Evolutionary conservation across 2,888 invertebrate genomes (phyloP).

Genomic region (Lymantria monacha): DNA sequence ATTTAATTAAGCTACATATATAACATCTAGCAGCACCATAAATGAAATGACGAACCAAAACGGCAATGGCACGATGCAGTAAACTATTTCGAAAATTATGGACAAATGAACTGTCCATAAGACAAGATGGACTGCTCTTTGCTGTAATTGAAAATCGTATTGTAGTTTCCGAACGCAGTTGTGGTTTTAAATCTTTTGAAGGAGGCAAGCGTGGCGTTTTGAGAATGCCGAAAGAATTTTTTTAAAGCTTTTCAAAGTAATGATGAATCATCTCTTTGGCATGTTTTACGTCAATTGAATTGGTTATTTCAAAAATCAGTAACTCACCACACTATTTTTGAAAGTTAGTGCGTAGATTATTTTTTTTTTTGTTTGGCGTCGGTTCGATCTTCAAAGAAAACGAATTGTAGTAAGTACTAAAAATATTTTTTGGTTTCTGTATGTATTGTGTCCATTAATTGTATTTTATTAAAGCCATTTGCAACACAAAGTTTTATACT

Average conservation of each 20-base stretch:
- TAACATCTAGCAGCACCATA: no score
- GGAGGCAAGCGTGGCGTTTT: not conserved
- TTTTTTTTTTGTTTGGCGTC: no score
- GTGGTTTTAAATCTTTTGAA: conserved; percentile 17
- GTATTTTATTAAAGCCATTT: no score
- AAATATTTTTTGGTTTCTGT: no score
- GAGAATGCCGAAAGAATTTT: not conserved
- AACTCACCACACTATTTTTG: no score
- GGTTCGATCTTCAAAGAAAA: no score
- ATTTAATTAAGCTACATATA: no score
- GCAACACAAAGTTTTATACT: no score
- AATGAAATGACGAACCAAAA: conserved; percentile 1
- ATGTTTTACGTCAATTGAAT: not conserved
- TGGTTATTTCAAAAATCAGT: no score
- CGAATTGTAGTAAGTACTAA: no score
- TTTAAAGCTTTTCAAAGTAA: not conserved
- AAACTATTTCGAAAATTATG: conserved; percentile 22
- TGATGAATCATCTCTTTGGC: not conserved
- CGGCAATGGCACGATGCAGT: conserved; percentile 9
- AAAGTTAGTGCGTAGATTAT: no score
- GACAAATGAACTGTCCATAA: conserved; percentile 51
- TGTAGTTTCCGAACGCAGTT: conserved; percentile 41
- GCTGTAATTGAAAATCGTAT: conserved; percentile 62
- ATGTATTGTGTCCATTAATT: no score
- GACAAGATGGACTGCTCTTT: conserved; percentile 61